Conservation (phyloP, 1,140 invertebrate genomes). For the Zelostemma sp. region DNA sequence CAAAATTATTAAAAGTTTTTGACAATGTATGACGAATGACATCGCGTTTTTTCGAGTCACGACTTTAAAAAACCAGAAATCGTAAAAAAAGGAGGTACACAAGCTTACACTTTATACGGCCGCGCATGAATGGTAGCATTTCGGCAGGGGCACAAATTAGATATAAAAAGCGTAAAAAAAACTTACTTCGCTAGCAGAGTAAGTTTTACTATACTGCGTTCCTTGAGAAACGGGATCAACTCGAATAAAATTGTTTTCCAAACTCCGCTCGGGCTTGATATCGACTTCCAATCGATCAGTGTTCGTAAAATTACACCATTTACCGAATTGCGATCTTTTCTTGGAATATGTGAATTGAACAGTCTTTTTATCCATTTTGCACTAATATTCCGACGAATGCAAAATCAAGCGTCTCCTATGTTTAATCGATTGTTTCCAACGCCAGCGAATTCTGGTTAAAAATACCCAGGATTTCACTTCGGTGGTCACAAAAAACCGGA, state of each 20-base stretch:
- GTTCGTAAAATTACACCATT: slow-evolving; percentile 80
- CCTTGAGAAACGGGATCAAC: slow-evolving; percentile 77
- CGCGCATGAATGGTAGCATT: background rate
- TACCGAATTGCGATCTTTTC: slow-evolving; percentile 78
- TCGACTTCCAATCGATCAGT: slow-evolving; percentile 79
- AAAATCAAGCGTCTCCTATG: background rate
- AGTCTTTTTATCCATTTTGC: slow-evolving; percentile 67
- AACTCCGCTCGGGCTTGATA: slow-evolving; percentile 77
- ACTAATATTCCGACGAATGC: background rate
- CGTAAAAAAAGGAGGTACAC: no score
- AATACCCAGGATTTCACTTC: no score
- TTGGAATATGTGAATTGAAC: slow-evolving; percentile 76
- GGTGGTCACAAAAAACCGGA: no score
- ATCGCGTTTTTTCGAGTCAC: no score
- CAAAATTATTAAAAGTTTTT: no score
- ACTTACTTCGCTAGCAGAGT: slow-evolving; percentile 76
- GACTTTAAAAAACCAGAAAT: no score
- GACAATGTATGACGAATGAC: no score
- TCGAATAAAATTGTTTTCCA: slow-evolving; percentile 79
- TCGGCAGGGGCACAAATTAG: background rate
- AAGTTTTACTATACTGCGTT: slow-evolving; percentile 76
- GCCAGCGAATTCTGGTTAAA: no score
- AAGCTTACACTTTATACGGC: background rate
- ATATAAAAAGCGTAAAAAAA: slow-evolving; percentile 12
- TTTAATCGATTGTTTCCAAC: background rate